Evolutionary conservation across 2,888 invertebrate genomes (phyloP).

Genomic region (Pollenia labialis): DNA sequence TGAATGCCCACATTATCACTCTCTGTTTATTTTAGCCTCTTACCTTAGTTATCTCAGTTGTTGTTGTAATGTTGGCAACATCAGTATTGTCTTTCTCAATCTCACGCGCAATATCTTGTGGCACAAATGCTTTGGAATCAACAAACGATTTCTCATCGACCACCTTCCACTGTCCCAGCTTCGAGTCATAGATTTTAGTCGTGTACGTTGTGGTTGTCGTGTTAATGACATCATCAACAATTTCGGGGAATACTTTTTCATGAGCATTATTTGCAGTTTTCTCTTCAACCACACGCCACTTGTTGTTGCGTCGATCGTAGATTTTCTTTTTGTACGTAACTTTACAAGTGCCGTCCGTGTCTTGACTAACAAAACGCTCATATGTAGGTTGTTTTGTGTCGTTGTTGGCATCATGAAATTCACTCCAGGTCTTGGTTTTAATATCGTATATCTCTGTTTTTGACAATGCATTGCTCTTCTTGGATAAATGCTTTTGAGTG

Average conservation of each 20-base stretch:
- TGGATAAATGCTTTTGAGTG: slow-evolving; percentile 75
- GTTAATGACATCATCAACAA: slow-evolving; percentile 84
- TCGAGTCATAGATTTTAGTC: slow-evolving; percentile 84
- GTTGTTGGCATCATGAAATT: slow-evolving; percentile 78
- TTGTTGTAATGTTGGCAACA: slow-evolving; percentile 84
- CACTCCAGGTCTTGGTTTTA: slow-evolving; percentile 83
- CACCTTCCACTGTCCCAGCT: slow-evolving; percentile 84
- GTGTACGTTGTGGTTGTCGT: slow-evolving; percentile 84
- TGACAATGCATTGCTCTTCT: slow-evolving; percentile 77
- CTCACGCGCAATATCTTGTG: slow-evolving; percentile 84
- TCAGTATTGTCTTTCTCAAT: slow-evolving; percentile 84
- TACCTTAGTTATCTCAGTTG: slow-evolving; percentile 84
- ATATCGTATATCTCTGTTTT: slow-evolving; percentile 83
- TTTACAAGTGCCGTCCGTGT: slow-evolving; percentile 82
- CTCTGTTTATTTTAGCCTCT: slow-evolving; percentile 39
- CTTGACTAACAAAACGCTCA: slow-evolving; percentile 83
- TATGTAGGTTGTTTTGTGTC: slow-evolving; percentile 81
- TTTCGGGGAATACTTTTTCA: slow-evolving; percentile 83
- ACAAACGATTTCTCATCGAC: slow-evolving; percentile 84
- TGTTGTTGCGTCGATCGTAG: slow-evolving; percentile 83
- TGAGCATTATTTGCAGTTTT: slow-evolving; percentile 84
- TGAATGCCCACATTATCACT: too few relatives aligned
- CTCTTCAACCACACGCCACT: slow-evolving; percentile 85
- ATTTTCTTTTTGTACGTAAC: slow-evolving; percentile 84
- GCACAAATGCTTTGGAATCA: slow-evolving; percentile 83